phyloP scores from a whole-genome alignment of 1,140 invertebrate genomes.

The Neuroterus valhalla region DNA sequence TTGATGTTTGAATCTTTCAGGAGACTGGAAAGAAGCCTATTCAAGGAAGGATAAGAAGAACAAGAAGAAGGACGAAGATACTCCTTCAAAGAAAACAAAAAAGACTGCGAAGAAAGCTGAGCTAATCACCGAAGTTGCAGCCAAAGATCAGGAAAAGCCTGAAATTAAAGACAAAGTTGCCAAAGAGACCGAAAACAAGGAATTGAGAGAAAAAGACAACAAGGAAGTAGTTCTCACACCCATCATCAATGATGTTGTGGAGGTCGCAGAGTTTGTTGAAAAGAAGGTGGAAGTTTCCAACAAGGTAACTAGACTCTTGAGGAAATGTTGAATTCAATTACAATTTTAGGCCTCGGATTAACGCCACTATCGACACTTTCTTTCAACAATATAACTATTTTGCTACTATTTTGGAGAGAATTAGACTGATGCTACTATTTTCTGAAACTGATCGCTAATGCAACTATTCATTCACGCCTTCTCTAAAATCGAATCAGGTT shows the following conservation, averaged over 20 bases:
- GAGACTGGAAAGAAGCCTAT: slow-evolving; percentile 83
- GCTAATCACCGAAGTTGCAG: slow-evolving; percentile 61
- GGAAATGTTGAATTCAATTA: not conserved
- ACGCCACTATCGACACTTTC: not conserved
- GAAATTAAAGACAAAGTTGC: slow-evolving; percentile 74
- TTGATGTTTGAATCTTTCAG: slow-evolving; percentile 54
- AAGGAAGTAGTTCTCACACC: slow-evolving; percentile 68
- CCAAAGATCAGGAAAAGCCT: slow-evolving; percentile 69
- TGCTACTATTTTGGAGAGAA: no score
- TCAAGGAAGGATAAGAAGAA: slow-evolving; percentile 82
- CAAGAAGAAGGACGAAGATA: slow-evolving; percentile 76
- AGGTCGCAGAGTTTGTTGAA: slow-evolving; percentile 67
- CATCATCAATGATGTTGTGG: slow-evolving; percentile 56
- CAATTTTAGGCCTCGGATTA: not conserved
- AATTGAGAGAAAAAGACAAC: slow-evolving; percentile 72
- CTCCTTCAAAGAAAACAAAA: slow-evolving; percentile 74
- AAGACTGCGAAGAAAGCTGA: slow-evolving; percentile 68
- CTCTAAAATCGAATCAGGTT: no score
- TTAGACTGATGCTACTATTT: no score
- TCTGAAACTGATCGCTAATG: no score
- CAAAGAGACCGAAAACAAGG: slow-evolving; percentile 75
- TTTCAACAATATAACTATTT: no score
- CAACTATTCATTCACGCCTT: no score
- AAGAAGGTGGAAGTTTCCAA: slow-evolving; percentile 64
- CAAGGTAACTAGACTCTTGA: slow-evolving; percentile 54